These are phyloP conservation scores for Cremastinae sp. DNA, from an alignment of 2,888 invertebrate species.

Conservation along the genomic window DNA sequence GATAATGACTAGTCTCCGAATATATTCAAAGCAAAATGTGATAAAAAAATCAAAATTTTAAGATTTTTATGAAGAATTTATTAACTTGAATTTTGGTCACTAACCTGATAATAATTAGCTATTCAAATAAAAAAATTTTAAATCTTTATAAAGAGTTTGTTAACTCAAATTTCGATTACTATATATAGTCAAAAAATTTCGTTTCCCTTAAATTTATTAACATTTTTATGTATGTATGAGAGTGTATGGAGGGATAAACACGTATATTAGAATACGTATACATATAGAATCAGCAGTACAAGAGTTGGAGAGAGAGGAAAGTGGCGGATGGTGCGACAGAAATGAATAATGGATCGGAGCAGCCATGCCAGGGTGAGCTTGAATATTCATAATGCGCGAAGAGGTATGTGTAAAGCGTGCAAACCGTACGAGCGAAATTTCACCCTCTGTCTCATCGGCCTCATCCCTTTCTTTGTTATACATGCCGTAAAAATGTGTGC, in stretches of 20 bases:
- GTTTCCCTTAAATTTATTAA: no score
- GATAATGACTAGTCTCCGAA: no score
- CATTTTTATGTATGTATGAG: not conserved
- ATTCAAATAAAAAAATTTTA: no score
- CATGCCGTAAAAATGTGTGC: slow-evolving; percentile 5
- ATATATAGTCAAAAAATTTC: no score
- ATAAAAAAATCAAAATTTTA: slow-evolving; percentile 17
- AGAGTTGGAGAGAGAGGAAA: slow-evolving; percentile 52
- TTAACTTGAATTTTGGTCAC: no score
- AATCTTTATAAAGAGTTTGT: no score
- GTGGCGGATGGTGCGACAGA: slow-evolving; percentile 70
- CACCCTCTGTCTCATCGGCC: slow-evolving; percentile 40
- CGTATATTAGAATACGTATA: not conserved
- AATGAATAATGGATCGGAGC: slow-evolving; percentile 79
- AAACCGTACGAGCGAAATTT: slow-evolving; percentile 58
- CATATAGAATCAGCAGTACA: slow-evolving; percentile 4
- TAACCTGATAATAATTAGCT: no score
- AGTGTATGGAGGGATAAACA: not conserved
- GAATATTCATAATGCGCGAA: slow-evolving; percentile 75
- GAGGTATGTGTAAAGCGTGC: slow-evolving; percentile 46
- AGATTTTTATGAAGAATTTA: no score
- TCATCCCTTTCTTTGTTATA: slow-evolving; percentile 38
- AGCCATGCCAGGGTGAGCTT: slow-evolving; percentile 75
- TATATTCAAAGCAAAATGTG: slow-evolving; percentile 5
- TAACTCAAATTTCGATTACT: no score